Conservation (phyloP, 2,888 invertebrate genomes). For the Ophion ventricosus region DNA sequence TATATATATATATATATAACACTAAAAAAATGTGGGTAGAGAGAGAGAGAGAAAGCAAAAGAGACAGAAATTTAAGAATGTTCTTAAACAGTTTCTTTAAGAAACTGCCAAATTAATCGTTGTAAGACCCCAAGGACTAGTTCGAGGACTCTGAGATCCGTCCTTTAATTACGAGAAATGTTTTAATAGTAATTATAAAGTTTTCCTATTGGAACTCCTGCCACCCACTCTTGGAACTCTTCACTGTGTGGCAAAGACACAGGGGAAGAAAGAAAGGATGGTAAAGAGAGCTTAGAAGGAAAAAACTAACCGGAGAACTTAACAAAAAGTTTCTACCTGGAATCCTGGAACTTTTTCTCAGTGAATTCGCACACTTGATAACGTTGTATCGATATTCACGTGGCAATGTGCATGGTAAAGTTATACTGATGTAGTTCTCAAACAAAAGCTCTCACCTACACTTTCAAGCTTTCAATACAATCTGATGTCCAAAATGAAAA, state of each 20-base stretch:
- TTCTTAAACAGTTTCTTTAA: background rate
- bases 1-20: no score
- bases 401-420: background rate
- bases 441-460: background rate
- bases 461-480: background rate
- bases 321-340: background rate
- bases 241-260: background rate
- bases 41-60: background rate
- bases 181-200: constrained; percentile 41
- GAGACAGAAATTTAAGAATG: background rate
- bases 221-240: constrained; percentile 4
- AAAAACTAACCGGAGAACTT: background rate
- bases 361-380: background rate
- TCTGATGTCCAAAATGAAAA: background rate
- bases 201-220: constrained; percentile 17
- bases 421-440: background rate
- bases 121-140: background rate
- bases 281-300: background rate
- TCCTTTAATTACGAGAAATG: constrained; percentile 22
- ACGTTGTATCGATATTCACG: background rate
- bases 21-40: no score
- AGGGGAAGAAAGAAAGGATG: background rate
- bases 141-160: background rate
- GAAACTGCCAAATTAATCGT: background rate
- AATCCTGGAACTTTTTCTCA: background rate